Conservation (phyloP, 2,888 invertebrate species). For the Teinopalpus imperialis region DNA sequence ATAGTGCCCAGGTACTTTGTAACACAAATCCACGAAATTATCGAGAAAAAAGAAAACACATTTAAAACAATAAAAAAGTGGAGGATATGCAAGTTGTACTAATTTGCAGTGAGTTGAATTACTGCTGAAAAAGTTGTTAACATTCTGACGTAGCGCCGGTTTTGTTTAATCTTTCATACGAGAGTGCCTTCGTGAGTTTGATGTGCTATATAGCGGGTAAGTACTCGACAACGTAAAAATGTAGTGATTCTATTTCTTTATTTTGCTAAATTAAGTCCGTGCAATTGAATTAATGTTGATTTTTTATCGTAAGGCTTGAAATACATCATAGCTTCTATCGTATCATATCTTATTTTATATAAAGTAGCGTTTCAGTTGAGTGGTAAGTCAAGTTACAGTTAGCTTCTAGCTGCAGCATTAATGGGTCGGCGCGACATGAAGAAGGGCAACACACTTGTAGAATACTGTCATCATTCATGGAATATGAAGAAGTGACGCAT, state of each 20-base stretch:
- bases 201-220: conserved; percentile 4
- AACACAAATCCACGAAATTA: too few relatives aligned
- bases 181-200: conserved; percentile 17
- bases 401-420: too few relatives aligned
- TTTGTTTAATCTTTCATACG: conserved; percentile 23
- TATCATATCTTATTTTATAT: too few relatives aligned
- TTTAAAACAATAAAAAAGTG: conserved; percentile 7
- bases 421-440: too few relatives aligned
- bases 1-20: too few relatives aligned
- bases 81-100: conserved; percentile 14
- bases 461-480: too few relatives aligned
- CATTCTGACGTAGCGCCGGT: conserved; percentile 12
- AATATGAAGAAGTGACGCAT: too few relatives aligned
- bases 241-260: background rate
- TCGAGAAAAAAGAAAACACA: too few relatives aligned
- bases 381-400: too few relatives aligned
- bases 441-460: too few relatives aligned
- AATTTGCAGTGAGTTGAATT: conserved; percentile 20
- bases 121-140: conserved; percentile 23
- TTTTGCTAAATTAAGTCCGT: background rate
- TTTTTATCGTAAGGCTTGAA: background rate
- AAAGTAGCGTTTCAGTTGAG: too few relatives aligned
- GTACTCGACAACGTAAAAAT: conserved; percentile 10
- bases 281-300: background rate
- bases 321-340: too few relatives aligned